phyloP scores from a whole-genome alignment of 1,140 invertebrate species.

The Lasaia peninsularis region DNA sequence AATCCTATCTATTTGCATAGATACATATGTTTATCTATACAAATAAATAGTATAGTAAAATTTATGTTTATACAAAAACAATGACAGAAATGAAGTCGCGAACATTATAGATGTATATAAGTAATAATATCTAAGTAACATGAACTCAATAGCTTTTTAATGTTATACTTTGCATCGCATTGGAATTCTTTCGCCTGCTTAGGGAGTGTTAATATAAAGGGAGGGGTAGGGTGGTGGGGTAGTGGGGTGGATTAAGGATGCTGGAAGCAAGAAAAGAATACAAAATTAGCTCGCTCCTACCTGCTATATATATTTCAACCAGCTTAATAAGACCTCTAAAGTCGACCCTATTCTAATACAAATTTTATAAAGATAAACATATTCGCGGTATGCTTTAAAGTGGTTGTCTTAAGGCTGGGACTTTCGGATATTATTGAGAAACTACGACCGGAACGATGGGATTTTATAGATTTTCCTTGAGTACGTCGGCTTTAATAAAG shows the following conservation, averaged over 20 bases:
- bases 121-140: neutral
- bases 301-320: conserved; percentile 61
- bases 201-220: conserved; percentile 37
- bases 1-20: too few species aligned
- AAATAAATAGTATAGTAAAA: too few species aligned
- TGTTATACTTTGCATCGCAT: conserved; percentile 41
- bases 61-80: too few species aligned
- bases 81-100: too few species aligned
- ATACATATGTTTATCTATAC: too few species aligned
- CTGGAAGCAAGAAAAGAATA: conserved; percentile 73
- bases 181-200: conserved; percentile 71
- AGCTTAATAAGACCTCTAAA: conserved; percentile 43
- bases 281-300: conserved; percentile 73
- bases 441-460: conserved; percentile 66
- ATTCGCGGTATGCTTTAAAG: conserved; percentile 27
- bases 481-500: conserved; percentile 65
- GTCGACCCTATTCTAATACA: conserved; percentile 26
- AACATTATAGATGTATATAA: too few species aligned
- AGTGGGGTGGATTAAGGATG: conserved; percentile 71
- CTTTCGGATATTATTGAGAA: conserved; percentile 59
- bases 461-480: conserved; percentile 58
- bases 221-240: conserved; percentile 45
- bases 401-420: conserved; percentile 51
- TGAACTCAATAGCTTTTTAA: conserved; percentile 6
- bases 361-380: conserved; percentile 31